phyloP scores from a whole-genome alignment of 2,797 vertebrate species.

The Monodelphis domestica region DNA sequence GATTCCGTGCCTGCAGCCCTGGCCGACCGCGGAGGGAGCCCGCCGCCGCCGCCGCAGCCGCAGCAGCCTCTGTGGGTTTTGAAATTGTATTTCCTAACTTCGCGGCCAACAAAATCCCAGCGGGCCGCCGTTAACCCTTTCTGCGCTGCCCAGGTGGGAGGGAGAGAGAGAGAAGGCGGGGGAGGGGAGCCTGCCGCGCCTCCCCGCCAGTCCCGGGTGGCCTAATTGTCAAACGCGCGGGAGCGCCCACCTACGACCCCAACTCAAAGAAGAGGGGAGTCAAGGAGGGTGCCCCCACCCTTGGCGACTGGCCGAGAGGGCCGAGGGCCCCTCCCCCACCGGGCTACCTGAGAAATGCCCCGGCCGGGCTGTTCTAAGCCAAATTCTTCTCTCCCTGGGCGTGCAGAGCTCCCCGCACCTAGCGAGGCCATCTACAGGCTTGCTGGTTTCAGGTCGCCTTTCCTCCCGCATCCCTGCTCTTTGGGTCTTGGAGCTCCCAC shows the following conservation, averaged over 20 bases:
- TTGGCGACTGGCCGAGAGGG: background rate
- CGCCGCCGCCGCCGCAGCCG: background rate
- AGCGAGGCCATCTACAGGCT: background rate
- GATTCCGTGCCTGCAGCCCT: background rate
- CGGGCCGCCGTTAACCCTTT: slow-evolving; percentile 69
- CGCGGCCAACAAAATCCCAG: slow-evolving; percentile 63
- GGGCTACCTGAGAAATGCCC: slow-evolving; percentile 40
- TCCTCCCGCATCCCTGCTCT: slow-evolving; percentile 1
- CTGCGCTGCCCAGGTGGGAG: background rate
- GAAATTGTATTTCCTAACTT: slow-evolving; percentile 75
- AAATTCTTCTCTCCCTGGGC: background rate
- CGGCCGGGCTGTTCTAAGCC: slow-evolving; percentile 71
- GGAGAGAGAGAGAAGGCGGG: too few relatives aligned
- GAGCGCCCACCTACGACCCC: background rate
- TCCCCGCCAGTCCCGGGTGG: background rate
- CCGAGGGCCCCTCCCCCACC: background rate
- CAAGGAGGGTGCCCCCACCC: background rate
- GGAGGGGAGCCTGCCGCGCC: background rate
- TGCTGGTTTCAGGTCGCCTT: slow-evolving; percentile 22
- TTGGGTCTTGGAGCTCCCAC: background rate
- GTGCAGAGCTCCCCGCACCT: slow-evolving; percentile 8
- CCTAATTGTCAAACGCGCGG: background rate
- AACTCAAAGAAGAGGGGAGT: background rate
- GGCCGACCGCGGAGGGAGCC: slow-evolving; percentile 7
- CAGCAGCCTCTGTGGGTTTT: slow-evolving; percentile 25